Conservation (phyloP, 2,888 invertebrate genomes). For the Amphipoea lucens region DNA sequence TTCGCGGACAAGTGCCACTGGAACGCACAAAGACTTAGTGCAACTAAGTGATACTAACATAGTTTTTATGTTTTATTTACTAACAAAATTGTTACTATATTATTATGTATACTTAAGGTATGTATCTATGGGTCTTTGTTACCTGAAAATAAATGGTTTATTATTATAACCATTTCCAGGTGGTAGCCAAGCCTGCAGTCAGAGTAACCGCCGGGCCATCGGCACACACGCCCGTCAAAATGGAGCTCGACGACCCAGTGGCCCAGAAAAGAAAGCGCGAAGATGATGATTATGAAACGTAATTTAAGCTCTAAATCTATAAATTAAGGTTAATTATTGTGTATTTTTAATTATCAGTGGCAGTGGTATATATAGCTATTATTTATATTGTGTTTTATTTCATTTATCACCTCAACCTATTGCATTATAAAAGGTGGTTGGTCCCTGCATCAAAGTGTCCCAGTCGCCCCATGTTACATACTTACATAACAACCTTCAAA, state of each 20-base stretch:
- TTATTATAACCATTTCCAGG: conserved; percentile 72
- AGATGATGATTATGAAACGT: conserved; percentile 91
- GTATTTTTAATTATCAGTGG: conserved; percentile 43
- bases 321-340: conserved; percentile 42
- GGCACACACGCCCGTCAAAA: conserved; percentile 86
- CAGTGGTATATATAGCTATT: conserved; percentile 17
- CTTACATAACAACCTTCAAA: background rate
- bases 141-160: too few relatives aligned
- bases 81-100: too few relatives aligned
- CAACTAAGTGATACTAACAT: too few relatives aligned
- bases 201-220: conserved; percentile 84
- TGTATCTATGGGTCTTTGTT: too few relatives aligned
- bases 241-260: conserved; percentile 90
- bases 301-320: conserved; percentile 57
- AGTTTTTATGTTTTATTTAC: too few relatives aligned
- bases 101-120: too few relatives aligned
- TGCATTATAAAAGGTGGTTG: too few relatives aligned
- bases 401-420: background rate
- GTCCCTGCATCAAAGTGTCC: too few relatives aligned
- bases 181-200: conserved; percentile 87
- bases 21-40: too few relatives aligned
- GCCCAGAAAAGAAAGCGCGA: conserved; percentile 92
- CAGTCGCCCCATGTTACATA: background rate
- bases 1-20: too few relatives aligned
- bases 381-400: conserved; percentile 26